These are phyloP conservation scores for Globodera ellingtonae DNA, from an alignment of 1,140 invertebrate species.

Conservation along the genomic window DNA sequence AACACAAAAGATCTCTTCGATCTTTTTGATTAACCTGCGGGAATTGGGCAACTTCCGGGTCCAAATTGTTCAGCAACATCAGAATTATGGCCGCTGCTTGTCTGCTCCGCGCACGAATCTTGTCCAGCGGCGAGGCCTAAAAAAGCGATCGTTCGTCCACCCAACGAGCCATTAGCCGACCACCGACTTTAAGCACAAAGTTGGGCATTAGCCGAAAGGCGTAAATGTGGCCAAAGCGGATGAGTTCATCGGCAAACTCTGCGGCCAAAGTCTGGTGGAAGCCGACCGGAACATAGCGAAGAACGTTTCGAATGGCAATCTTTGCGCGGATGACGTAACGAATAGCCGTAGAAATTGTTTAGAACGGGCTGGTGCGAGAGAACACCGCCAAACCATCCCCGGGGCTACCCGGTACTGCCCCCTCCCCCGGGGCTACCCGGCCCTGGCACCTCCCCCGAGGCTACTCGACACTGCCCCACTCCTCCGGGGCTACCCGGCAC, in stretches of 20 bases:
- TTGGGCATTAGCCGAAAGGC: conserved; percentile 73
- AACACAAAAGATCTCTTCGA: too few relatives aligned
- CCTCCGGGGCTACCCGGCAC: too few relatives aligned
- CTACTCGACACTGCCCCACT: too few relatives aligned
- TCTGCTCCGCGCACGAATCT: conserved; percentile 69
- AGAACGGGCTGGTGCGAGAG: too few relatives aligned
- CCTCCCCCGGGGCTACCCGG: too few relatives aligned
- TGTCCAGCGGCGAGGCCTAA: conserved; percentile 72
- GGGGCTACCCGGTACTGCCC: neutral
- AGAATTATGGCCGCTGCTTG: conserved; percentile 71
- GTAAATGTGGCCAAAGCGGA: conserved; percentile 74
- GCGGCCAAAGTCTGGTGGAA: conserved; percentile 68
- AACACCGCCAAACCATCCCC: neutral
- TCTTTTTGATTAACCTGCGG: conserved; percentile 66
- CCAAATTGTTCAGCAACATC: conserved; percentile 59
- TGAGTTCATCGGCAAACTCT: conserved; percentile 72
- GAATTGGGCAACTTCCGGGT: conserved; percentile 70
- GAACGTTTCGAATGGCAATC: conserved; percentile 72
- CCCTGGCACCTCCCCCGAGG: too few relatives aligned
- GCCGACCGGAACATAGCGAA: conserved; percentile 72
- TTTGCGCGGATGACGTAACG: conserved; percentile 45
- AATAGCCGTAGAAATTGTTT: too few relatives aligned
- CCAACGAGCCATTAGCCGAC: neutral
- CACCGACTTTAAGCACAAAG: conserved; percentile 68
- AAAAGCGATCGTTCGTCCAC: conserved; percentile 18